Evolutionary conservation across 1,140 invertebrate species (phyloP), one percentile per base, ranked within the genome.

Genomic region (honey bee (Apis mellifera)): DNA sequence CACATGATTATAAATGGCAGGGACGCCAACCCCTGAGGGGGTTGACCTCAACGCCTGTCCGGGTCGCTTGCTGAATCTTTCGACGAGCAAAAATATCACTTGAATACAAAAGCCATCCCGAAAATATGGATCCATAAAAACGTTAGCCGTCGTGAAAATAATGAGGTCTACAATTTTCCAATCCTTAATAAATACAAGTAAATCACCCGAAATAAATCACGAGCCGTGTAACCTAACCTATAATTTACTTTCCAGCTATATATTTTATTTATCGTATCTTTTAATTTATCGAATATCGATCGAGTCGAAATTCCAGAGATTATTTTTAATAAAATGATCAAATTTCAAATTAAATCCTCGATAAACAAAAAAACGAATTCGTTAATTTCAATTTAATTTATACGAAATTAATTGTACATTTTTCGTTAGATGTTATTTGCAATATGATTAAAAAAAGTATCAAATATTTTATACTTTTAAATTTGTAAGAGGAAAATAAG

Each of bases 1-100:
- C 62, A 75, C 78, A 75, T 69, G 80, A 82, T 82, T 82, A 76
- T 77, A 82, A 82, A 82, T 82, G 73, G 80, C 12, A 48, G 26
- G 64, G 73, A 50, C 73, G 48, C n/a, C 55, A 32, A 82, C 80
- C 80, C 80, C 13, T 55, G 15, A n/a, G 73, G 73, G 73, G 57
- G 73, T 77, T 82, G 73, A 77, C 80, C 73, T 82, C 80, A 82
- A 82, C 73, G 74, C 72, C 64, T 69, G 73, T 60, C 32, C 73
- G 32, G 52, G 32, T 57, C 78, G 55, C 48, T 26, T 68, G 17
- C 72, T 69, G 80, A 82, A 82, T 82, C 80, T 82, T 82, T 82
- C 80, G 42, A 69, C 64, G 80, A 55, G 73, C 55, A 59, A 82
- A 77, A 82, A 76, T 82, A 77, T 77, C 48, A 60, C 72, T 50